These are phyloP conservation scores for Apantesis nais DNA, from an alignment of 2,888 invertebrate genomes.

Conservation along the genomic window DNA sequence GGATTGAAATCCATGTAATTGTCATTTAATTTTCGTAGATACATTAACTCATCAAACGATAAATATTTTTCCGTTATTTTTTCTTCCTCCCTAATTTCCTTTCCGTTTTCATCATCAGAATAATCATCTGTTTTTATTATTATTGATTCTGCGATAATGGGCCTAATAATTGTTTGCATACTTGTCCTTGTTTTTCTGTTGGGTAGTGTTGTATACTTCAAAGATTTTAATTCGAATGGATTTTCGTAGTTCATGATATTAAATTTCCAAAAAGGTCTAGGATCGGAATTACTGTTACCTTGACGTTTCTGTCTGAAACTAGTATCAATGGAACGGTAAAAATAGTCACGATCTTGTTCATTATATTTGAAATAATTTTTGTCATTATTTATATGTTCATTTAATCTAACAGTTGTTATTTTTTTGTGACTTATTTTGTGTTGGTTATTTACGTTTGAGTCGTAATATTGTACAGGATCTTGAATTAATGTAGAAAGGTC, in stretches of 20 bases:
- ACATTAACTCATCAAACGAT: constrained; percentile 79
- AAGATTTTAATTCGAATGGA: constrained; percentile 58
- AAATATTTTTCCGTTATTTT: constrained; percentile 73
- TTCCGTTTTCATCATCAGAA: constrained; percentile 19
- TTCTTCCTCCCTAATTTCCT: constrained; percentile 36
- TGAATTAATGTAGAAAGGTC: constrained; percentile 27
- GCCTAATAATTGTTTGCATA: constrained; percentile 16
- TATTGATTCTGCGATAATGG: constrained; percentile 63
- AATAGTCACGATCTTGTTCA: constrained; percentile 49
- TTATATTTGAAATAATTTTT: constrained; percentile 40
- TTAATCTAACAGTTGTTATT: constrained; percentile 44
- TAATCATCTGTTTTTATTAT: constrained; percentile 59
- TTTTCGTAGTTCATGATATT: constrained; percentile 57
- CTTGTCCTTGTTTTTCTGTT: constrained; percentile 49
- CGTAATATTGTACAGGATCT: constrained; percentile 29
- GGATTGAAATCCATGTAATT: constrained; percentile 49
- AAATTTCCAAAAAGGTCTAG: constrained; percentile 73
- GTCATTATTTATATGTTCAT: constrained; percentile 55
- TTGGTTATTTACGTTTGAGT: constrained; percentile 31
- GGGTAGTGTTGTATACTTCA: constrained; percentile 70
- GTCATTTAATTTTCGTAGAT: constrained; percentile 67
- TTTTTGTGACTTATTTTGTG: constrained; percentile 32
- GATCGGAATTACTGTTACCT: constrained; percentile 51
- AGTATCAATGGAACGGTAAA: constrained; percentile 57
- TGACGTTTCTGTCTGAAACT: constrained; percentile 64